Percentiles rank a stretch among this genome's conserved stretches.
phyloP scores from a whole-genome alignment of 2,888 invertebrate species.

The Portevinia maculata region DNA sequence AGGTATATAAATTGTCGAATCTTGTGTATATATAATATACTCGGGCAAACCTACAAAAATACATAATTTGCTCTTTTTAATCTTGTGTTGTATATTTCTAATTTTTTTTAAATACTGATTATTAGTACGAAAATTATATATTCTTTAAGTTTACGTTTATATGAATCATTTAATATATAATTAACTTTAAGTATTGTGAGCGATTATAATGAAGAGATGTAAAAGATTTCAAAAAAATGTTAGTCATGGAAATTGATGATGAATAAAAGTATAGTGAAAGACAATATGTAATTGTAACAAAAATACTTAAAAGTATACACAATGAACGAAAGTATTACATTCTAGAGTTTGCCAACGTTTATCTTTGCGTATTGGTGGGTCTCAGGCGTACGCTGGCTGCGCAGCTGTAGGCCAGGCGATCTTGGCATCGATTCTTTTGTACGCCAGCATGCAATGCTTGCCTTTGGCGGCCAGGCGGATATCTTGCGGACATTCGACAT shows the following conservation, averaged over 20 bases:
- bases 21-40: constrained; percentile 68
- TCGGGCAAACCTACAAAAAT: constrained; percentile 57
- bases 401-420: constrained; percentile 94
- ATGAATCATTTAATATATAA: constrained; percentile 32
- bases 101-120: constrained; percentile 63
- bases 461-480: constrained; percentile 89
- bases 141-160: constrained; percentile 58
- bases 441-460: constrained; percentile 95
- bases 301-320: constrained; percentile 67
- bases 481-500: constrained; percentile 95
- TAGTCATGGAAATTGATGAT: constrained; percentile 72
- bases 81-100: constrained; percentile 21
- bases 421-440: constrained; percentile 97
- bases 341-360: constrained; percentile 59
- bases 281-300: constrained; percentile 4
- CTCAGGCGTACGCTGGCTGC: constrained; percentile 74
- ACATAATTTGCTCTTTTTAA: constrained; percentile 16
- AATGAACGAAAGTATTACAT: constrained; percentile 62
- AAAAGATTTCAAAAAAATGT: constrained; percentile 46
- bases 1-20: constrained; percentile 38
- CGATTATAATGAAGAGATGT: constrained; percentile 64
- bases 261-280: constrained; percentile 44
- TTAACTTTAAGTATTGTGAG: constrained; percentile 58
- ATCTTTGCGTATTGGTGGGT: constrained; percentile 29
- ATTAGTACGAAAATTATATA: constrained; percentile 70